A percentile compares a stretch with the other conserved stretches of the same genome.
Evolutionary conservation across 2,113 vertebrate species (phyloP).

Genomic region (Gavialis gangeticus): DNA sequence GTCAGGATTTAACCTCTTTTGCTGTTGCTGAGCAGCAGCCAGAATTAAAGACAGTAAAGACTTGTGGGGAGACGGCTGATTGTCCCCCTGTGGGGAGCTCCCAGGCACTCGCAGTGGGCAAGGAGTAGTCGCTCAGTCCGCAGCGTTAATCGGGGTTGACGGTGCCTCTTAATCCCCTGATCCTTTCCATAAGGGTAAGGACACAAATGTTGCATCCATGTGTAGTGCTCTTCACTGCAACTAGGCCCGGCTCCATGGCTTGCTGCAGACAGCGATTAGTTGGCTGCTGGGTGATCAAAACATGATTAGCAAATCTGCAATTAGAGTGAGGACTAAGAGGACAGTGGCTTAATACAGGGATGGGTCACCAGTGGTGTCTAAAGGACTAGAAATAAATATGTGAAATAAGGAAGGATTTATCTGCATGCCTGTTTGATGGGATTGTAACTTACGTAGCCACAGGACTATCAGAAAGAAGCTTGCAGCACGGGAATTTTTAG

Average conservation of each 20-base stretch:
- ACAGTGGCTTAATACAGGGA: slow-evolving; percentile 26
- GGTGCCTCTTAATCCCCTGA: slow-evolving; percentile 53
- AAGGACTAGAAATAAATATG: background rate
- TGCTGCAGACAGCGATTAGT: background rate
- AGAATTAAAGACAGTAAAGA: background rate
- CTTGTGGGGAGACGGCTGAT: background rate
- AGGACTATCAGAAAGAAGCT: background rate
- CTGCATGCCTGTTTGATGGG: background rate
- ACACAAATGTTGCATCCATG: background rate
- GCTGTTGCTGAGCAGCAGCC: background rate
- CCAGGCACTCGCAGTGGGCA: background rate
- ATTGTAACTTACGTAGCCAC: background rate
- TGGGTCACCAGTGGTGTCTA: slow-evolving; percentile 7
- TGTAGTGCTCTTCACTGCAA: background rate
- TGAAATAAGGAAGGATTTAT: slow-evolving; percentile 27
- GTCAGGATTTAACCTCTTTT: background rate
- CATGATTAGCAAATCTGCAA: slow-evolving; percentile 55
- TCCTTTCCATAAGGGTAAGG: slow-evolving; percentile 22
- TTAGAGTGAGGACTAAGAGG: slow-evolving; percentile 42
- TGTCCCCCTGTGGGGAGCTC: no score
- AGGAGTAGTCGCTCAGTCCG: background rate
- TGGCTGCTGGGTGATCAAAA: slow-evolving; percentile 15
- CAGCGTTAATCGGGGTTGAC: slow-evolving; percentile 22
- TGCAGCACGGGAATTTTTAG: background rate
- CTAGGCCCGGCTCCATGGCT: background rate